These are phyloP conservation scores for Amphilophus citrinellus DNA, from an alignment of 2,113 vertebrate genomes.

Conservation along the genomic window DNA sequence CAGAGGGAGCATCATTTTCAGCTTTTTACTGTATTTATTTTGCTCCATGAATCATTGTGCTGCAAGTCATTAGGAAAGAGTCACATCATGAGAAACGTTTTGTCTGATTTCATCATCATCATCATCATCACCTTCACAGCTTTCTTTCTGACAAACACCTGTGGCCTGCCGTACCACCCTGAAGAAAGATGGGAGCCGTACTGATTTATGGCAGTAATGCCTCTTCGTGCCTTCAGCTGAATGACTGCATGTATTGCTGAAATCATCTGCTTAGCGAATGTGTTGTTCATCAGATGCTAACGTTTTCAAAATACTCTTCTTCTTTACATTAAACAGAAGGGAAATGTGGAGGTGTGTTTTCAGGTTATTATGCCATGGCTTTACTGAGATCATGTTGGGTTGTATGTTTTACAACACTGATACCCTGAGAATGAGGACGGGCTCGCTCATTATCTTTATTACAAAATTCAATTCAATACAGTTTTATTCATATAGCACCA, in stretches of 20 bases:
- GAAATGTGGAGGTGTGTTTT: neutral
- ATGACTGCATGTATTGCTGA: neutral
- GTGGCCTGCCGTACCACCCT: neutral
- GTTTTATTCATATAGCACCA: too few relatives aligned
- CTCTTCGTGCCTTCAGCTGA: neutral
- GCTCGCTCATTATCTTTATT: neutral
- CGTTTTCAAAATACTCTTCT: neutral
- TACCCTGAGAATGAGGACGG: neutral
- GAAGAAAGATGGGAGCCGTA: too few relatives aligned
- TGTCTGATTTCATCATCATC: rapidly evolving
- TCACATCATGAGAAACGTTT: neutral
- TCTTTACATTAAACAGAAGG: neutral
- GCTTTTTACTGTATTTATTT: neutral
- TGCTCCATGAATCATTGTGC: neutral
- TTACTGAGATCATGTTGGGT: neutral
- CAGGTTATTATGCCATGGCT: neutral
- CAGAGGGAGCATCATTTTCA: neutral
- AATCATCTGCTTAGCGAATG: neutral
- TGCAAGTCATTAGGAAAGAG: neutral
- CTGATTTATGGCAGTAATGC: neutral
- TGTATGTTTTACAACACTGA: neutral
- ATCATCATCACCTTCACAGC: neutral
- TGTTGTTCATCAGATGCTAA: neutral
- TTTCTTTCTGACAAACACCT: neutral
- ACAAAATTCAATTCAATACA: neutral